Conservation (phyloP, 2,113 vertebrate genomes). For the Clarias macrocephalus region DNA sequence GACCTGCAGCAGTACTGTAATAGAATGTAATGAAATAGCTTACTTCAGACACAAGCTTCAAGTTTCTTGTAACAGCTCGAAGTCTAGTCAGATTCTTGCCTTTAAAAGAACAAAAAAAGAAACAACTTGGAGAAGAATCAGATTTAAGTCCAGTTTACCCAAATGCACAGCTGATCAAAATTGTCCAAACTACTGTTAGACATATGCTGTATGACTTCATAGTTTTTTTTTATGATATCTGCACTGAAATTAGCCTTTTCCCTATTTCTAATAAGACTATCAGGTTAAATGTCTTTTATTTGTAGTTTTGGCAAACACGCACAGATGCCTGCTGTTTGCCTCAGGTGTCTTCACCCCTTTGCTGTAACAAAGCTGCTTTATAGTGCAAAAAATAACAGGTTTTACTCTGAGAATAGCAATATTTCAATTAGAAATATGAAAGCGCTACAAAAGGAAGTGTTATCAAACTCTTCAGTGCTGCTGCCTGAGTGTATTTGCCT, state of each 20-base stretch:
- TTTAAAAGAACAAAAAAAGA: neutral
- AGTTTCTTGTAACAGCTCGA: neutral
- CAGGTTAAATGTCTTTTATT: constrained; percentile 25
- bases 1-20: neutral
- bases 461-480: constrained; percentile 44
- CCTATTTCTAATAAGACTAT: neutral
- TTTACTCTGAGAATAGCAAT: constrained; percentile 53
- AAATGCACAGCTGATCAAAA: constrained; percentile 20
- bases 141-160: neutral
- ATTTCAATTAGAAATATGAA: constrained; percentile 22
- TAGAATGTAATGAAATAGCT: neutral
- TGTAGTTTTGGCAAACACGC: constrained; percentile 18
- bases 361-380: constrained; percentile 49
- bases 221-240: neutral
- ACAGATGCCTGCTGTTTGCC: constrained; percentile 39
- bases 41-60: neutral
- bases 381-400: constrained; percentile 52
- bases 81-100: neutral
- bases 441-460: constrained; percentile 12
- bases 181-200: constrained; percentile 18
- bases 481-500: constrained; percentile 33
- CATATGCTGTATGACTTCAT: constrained; percentile 3
- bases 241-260: constrained; percentile 18
- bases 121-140: neutral
- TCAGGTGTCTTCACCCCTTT: constrained; percentile 51